phyloP scores from a whole-genome alignment of 2,888 invertebrate genomes.

The Chydorus sphaericus region DNA sequence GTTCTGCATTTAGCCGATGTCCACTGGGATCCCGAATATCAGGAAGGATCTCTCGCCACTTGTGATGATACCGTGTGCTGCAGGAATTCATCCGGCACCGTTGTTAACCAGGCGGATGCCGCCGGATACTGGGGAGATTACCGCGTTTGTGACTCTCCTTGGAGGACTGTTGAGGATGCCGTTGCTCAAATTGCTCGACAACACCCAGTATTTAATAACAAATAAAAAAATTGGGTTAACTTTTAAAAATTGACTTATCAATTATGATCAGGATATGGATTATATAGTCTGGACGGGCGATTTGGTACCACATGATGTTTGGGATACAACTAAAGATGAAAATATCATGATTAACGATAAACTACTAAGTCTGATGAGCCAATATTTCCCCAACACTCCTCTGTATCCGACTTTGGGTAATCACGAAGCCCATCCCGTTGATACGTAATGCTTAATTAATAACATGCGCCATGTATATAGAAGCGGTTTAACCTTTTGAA shows the following conservation, averaged over 20 bases:
- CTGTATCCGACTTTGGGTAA: conserved; percentile 16
- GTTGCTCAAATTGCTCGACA: conserved; percentile 43
- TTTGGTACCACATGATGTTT: conserved; percentile 70
- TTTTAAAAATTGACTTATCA: background rate
- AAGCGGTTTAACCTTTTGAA: conserved; percentile 49
- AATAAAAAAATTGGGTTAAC: background rate
- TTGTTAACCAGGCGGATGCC: conserved; percentile 22
- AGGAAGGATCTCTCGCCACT: conserved; percentile 45
- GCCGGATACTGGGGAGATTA: conserved; percentile 75
- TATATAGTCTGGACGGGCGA: conserved; percentile 74
- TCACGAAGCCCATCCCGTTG: conserved; percentile 13
- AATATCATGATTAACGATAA: conserved; percentile 44
- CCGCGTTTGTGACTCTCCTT: conserved; percentile 57
- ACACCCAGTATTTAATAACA: conserved; percentile 37
- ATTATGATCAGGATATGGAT: conserved; percentile 37
- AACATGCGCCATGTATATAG: conserved; percentile 40
- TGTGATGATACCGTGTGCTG: conserved; percentile 70
- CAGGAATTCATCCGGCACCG: conserved; percentile 39
- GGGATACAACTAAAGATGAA: conserved; percentile 55
- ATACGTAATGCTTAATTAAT: conserved; percentile 27
- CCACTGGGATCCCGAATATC: conserved; percentile 62
- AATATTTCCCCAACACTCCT: conserved; percentile 13
- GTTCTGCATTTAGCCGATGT: conserved; percentile 60
- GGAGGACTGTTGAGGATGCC: conserved; percentile 48
- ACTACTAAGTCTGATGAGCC: conserved; percentile 25